A percentile compares a stretch with the other conserved stretches of the same genome.
These are phyloP conservation scores for Oligia latruncula DNA, from an alignment of 2,888 invertebrate species.

Conservation along the genomic window DNA sequence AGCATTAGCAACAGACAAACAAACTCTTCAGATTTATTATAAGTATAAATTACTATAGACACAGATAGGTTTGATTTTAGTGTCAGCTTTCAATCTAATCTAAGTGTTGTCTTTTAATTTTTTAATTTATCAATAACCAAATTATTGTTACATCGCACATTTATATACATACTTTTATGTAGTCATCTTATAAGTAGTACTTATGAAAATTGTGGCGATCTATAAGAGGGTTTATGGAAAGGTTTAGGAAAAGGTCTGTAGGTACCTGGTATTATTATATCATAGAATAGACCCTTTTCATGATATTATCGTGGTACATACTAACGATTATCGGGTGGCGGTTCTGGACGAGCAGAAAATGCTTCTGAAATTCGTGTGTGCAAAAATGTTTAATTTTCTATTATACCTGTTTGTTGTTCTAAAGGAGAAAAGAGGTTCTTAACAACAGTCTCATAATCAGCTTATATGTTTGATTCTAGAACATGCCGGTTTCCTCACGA, in stretches of 20 bases:
- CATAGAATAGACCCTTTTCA: slow-evolving; percentile 32
- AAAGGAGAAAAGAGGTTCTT: not conserved
- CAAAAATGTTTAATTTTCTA: not conserved
- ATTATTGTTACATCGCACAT: not conserved
- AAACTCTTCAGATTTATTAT: too few relatives aligned
- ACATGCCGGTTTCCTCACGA: not conserved
- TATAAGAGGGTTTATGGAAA: slow-evolving; percentile 5
- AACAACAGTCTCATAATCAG: not conserved
- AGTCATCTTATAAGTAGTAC: slow-evolving; percentile 19
- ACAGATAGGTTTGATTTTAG: too few relatives aligned
- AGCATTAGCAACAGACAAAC: too few relatives aligned
- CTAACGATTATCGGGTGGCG: slow-evolving; percentile 18
- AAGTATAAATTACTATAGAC: too few relatives aligned
- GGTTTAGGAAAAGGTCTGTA: slow-evolving; percentile 17
- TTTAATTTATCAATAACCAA: not conserved
- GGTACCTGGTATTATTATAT: slow-evolving; percentile 37
- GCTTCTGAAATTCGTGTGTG: not conserved
- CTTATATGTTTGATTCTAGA: not conserved
- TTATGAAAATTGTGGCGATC: slow-evolving; percentile 26
- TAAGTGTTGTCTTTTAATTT: too few relatives aligned
- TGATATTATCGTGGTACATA: slow-evolving; percentile 30
- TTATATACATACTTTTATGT: slow-evolving; percentile 2
- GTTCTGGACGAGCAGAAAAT: not conserved
- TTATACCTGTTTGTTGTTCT: not conserved
- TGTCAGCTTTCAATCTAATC: too few relatives aligned